Evolutionary conservation across 1,140 invertebrate species (phyloP), one percentile per base, ranked within the genome.

Genomic region (Aphelinus certus): DNA sequence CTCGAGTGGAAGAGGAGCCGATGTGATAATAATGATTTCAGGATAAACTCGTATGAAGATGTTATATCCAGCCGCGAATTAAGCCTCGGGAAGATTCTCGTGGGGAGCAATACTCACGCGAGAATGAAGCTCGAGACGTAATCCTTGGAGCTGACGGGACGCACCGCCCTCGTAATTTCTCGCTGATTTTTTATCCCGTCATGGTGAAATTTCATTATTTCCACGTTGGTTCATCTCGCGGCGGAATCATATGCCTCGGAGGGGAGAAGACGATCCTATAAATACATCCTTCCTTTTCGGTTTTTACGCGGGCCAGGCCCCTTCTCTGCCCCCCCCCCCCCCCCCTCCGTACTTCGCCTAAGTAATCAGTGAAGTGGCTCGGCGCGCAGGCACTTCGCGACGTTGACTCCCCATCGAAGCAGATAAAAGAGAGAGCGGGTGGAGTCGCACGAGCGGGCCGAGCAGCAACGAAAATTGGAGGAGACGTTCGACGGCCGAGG

Each of bases 361-460:
- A 68, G 64, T 74, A 74, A 74, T 74, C 65, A 74, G 45, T 10
- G 48, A 68, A 74, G 65, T 68, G 58, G 51, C 65, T 74, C 56
- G 26, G 26, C 26, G 26, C 26, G 26, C 26, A n/a, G 42, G 60
- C 48, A 63, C 60, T 51, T 63, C 57, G 60, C 51, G 67, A 64
- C 26, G 10, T 70, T 64, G 45, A 69, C 67, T 70, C n/a, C 45
- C 60, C 48, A 63, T 76, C 68, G 57, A 66, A 60, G 45, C 62
- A 9, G 62, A 71, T 66, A 67, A 71, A 76, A 57, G 65, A 68
- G 45, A 7, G 47, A 51, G 10, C 6, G 10, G 7, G 3, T 57
- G 26, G 26, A 26, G 26, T 26, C 26, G 26, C 51, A 53, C 48
- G 47, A 53, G 48, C 58, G 4, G 10, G 58, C 26, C 45, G 51